These are phyloP conservation scores for Chrysemys picta DNA, from an alignment of 2,113 vertebrate genomes.

Conservation along the genomic window DNA sequence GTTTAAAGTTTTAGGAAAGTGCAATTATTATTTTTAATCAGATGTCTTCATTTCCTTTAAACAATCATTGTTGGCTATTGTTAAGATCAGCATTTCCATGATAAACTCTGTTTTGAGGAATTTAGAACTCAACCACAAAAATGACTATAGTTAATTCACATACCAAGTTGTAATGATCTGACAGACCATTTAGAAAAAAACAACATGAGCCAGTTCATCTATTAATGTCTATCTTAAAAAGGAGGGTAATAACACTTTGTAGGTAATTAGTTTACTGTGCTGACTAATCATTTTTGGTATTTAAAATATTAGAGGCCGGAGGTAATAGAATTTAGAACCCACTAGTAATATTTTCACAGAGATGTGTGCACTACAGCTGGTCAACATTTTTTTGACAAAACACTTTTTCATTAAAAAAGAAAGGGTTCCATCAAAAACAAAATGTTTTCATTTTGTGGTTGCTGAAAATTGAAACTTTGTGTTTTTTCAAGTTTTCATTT, in stretches of 20 bases:
- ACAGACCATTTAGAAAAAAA: background rate
- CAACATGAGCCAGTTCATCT: background rate
- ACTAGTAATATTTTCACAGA: background rate
- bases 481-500: background rate
- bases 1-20: background rate
- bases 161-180: too few species aligned
- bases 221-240: background rate
- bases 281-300: background rate
- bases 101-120: background rate
- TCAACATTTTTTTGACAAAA: background rate
- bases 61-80: background rate
- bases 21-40: background rate
- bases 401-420: background rate
- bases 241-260: background rate
- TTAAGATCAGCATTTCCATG: background rate
- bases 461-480: background rate
- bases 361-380: background rate
- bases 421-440: background rate
- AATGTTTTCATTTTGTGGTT: background rate
- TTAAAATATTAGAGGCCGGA: background rate
- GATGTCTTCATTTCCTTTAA: background rate
- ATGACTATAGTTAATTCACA: too few species aligned
- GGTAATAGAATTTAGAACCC: background rate
- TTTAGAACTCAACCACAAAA: background rate
- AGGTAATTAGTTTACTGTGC: background rate